phyloP scores from a whole-genome alignment of 2,797 vertebrate genomes.

The Alfaro cultratus region DNA sequence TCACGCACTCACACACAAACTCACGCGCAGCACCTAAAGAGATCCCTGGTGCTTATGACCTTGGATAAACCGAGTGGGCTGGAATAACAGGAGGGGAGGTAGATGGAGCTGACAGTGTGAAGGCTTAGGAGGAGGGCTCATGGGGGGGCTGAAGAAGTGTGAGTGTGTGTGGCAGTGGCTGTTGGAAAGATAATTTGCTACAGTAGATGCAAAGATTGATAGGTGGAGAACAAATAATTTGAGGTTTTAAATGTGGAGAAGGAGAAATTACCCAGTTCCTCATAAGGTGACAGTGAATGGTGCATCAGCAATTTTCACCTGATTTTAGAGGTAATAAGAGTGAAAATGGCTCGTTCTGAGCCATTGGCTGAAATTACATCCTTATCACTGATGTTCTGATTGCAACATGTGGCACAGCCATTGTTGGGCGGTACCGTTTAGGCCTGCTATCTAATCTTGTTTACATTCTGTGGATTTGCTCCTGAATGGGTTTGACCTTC shows the following conservation, averaged over 20 bases:
- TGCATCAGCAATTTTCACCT: neutral
- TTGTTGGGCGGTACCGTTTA: neutral
- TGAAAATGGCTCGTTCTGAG: neutral
- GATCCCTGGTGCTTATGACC: constrained; percentile 73
- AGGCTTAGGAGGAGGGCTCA: constrained; percentile 56
- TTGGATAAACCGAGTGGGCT: constrained; percentile 66
- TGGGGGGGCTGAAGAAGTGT: constrained; percentile 29
- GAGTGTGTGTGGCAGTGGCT: constrained; percentile 14
- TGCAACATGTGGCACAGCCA: neutral
- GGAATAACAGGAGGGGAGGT: constrained; percentile 72
- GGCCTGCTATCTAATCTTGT: constrained; percentile 7
- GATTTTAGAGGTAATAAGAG: neutral
- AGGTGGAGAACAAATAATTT: constrained; percentile 24
- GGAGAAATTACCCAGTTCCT: neutral
- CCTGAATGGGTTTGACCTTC: constrained; percentile 3
- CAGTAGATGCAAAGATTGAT: constrained; percentile 18
- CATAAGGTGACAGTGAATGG: neutral
- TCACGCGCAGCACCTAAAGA: constrained; percentile 37
- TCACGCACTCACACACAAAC: constrained; percentile 8
- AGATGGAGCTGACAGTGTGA: constrained; percentile 69
- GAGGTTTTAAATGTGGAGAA: constrained; percentile 7
- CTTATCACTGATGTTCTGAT: neutral
- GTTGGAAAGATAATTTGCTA: constrained; percentile 1
- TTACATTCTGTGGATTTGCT: neutral
- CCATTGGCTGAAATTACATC: neutral